These are phyloP conservation scores for Babyrousa celebensis DNA, from an alignment of 2,797 vertebrate species.

Conservation along the genomic window DNA sequence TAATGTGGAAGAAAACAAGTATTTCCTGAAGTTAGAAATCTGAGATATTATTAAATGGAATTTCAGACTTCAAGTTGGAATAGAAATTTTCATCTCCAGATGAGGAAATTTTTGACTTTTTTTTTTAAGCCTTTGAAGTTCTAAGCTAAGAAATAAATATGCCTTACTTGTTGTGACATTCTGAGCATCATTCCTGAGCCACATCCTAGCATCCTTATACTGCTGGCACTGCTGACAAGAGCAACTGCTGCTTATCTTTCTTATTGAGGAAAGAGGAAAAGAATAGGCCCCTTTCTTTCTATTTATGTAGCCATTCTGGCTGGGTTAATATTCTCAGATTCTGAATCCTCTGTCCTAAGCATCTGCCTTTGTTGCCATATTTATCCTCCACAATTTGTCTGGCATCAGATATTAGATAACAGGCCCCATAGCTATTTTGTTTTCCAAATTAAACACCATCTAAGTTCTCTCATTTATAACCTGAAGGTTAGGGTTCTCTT, in stretches of 20 bases:
- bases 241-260: neutral
- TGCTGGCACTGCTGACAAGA: neutral
- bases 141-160: neutral
- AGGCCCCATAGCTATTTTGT: neutral
- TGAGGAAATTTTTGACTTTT: neutral
- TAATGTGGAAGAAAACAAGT: neutral
- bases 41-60: neutral
- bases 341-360: neutral
- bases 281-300: neutral
- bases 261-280: neutral
- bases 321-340: neutral
- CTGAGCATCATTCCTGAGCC: neutral
- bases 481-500: neutral
- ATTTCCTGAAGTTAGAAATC: conserved; percentile 10
- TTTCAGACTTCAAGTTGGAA: conserved; percentile 12
- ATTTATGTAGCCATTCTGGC: neutral
- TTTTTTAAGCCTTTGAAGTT: neutral
- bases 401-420: neutral
- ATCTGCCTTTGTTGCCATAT: neutral
- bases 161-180: neutral
- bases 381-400: neutral
- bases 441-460: neutral
- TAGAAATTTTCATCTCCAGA: neutral
- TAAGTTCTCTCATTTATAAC: neutral
- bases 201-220: no score